These are phyloP conservation scores for Acromyrmex echinatior DNA, from an alignment of 1,140 invertebrate species.

Conservation along the genomic window DNA sequence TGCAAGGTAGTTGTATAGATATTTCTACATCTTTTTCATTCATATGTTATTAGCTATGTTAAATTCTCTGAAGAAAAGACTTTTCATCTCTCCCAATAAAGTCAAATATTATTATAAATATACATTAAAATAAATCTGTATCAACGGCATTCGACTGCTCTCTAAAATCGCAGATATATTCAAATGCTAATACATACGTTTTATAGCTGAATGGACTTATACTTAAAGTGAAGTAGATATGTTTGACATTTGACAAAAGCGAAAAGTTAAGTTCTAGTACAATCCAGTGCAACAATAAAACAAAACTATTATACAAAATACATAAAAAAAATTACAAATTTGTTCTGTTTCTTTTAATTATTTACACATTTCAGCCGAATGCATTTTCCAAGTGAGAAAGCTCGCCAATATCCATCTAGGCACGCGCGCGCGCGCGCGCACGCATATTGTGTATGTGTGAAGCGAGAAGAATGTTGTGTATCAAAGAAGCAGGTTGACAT, in stretches of 20 bases:
- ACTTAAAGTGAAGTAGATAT: too few species aligned
- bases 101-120: background rate
- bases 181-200: too few species aligned
- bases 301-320: too few species aligned
- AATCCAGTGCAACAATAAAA: too few species aligned
- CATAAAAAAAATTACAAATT: background rate
- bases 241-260: too few species aligned
- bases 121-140: background rate
- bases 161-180: background rate
- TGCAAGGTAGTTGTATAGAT: background rate
- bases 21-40: background rate
- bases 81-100: conserved; percentile 1
- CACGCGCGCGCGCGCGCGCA: background rate
- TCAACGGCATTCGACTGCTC: background rate
- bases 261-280: too few species aligned
- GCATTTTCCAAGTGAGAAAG: background rate
- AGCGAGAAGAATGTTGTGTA: background rate
- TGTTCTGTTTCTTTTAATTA: background rate
- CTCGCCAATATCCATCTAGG: background rate
- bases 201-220: too few species aligned
- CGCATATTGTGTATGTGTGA: background rate
- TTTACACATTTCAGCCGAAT: background rate
- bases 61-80: background rate
- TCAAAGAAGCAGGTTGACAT: background rate
- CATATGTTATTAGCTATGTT: background rate